Evolutionary conservation across 2,888 invertebrate genomes (phyloP), one percentile per base, ranked within the genome.

Genomic region (Tachina fera): DNA sequence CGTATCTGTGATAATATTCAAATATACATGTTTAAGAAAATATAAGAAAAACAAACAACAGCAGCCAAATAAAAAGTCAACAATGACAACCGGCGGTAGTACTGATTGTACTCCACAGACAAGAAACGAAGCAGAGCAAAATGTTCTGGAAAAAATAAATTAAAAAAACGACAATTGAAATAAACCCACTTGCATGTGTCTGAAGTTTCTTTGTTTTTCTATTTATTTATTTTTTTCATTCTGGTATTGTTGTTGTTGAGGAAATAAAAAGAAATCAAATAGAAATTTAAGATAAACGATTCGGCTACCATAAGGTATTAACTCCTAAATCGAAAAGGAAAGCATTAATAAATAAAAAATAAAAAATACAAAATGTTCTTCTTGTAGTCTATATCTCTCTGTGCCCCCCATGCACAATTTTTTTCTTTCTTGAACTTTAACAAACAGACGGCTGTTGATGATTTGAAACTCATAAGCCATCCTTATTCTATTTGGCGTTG

Each of bases 181-280:
- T 65, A 71, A 77, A 58, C 71, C 65, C 83, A 83, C 83, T 83
- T 78, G 45, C 72, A 67, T 45, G 13, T 77, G 72, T 78, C 78
- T 77, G 77, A 74, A 78, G 78, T 51, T 63, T 70, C 45, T 70
- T 82, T 71, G 49, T 71, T 82, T 63, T 13, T 22, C 11, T 47
- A 11, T 76, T 70, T n/a, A n/a, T n/a, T n/a, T n/a, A n/a, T n/a
- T 31, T 31, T 56, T 56, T 49, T 76, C 70, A 45, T 56, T 76
- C 39, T 60, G 9, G 11, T 6, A 6, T 43, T 81, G 19, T 63
- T 72, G 14, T 45, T 49, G 39, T 53, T 56, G n/a, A 10, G 6
- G 19, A 39, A 39, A 47, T 43, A 45, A 58, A 22, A 56, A 41
- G 1, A 76, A 74, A 76, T 67, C 51, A 63, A 43, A 53, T 56